Conservation (phyloP, 2,797 vertebrate species). For the Gephyroberyx darwinii region DNA sequence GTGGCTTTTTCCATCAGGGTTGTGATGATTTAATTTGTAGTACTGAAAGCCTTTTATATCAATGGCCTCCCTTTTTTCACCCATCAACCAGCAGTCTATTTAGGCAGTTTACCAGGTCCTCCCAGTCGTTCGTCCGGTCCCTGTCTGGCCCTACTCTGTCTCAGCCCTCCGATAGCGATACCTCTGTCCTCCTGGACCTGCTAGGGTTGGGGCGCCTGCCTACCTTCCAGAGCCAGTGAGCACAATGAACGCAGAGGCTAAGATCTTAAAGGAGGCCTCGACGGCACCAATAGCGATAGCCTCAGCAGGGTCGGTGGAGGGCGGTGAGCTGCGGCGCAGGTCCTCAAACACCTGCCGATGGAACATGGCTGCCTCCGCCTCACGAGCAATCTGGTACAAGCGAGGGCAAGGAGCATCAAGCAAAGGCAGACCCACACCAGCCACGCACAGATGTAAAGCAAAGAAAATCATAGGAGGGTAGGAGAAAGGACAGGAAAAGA, state of each 20-base stretch:
- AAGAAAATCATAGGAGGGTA: constrained; percentile 6
- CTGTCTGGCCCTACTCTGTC: constrained; percentile 75
- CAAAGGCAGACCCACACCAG: constrained; percentile 55
- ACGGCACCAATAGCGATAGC: constrained; percentile 97
- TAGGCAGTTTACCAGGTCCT: constrained; percentile 46
- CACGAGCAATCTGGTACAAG: constrained; percentile 95
- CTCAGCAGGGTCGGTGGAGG: constrained; percentile 89
- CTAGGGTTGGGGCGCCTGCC: constrained; percentile 66
- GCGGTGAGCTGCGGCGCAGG: constrained; percentile 88
- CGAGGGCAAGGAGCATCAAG: constrained; percentile 61
- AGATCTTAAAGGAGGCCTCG: constrained; percentile 97
- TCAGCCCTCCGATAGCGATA: background rate
- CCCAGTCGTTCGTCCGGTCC: constrained; percentile 50
- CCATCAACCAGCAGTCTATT: constrained; percentile 25
- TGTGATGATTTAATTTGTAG: background rate
- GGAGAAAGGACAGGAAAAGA: background rate
- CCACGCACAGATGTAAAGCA: constrained; percentile 16
- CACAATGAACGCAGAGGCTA: constrained; percentile 94
- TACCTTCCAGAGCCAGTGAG: constrained; percentile 99
- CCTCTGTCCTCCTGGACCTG: constrained; percentile 15
- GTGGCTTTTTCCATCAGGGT: background rate
- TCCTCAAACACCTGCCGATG: constrained; percentile 99
- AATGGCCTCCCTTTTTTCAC: background rate
- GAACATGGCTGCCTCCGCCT: constrained; percentile 99
- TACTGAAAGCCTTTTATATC: too few relatives aligned